Conservation (phyloP, 2,797 vertebrate species). For the Myotis findleyi region DNA sequence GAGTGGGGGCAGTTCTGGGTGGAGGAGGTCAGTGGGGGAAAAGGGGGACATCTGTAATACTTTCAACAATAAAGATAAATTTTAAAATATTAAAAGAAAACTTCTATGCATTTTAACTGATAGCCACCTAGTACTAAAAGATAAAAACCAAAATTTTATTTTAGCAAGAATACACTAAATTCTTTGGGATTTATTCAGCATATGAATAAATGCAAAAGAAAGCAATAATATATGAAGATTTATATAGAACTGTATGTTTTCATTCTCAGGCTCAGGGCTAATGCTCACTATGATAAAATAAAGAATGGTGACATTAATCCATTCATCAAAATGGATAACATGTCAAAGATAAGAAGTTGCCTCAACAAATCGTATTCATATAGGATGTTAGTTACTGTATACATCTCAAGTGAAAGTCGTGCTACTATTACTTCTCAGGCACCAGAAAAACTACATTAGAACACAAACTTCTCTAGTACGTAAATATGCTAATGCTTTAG, state of each 20-base stretch:
- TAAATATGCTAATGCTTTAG: not conserved
- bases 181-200: not conserved
- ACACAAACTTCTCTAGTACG: not conserved
- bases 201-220: constrained; percentile 43
- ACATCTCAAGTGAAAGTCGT: not conserved
- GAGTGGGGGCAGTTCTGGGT: too few relatives aligned
- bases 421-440: not conserved
- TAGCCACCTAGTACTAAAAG: not conserved
- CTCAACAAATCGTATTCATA: not conserved
- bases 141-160: not conserved
- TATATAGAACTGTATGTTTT: not conserved
- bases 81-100: too few relatives aligned
- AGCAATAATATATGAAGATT: not conserved
- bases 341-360: not conserved
- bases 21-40: too few relatives aligned
- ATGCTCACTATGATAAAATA: not conserved
- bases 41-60: too few relatives aligned
- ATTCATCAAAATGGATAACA: not conserved
- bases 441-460: not conserved
- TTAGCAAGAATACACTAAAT: not conserved
- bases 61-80: too few relatives aligned
- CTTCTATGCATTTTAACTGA: not conserved
- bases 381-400: not conserved
- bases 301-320: not conserved
- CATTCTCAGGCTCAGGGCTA: not conserved